Base-by-base conservation (phyloP, 1,140 invertebrate genomes). In the Pseudomyrmex gracilis region DNA sequence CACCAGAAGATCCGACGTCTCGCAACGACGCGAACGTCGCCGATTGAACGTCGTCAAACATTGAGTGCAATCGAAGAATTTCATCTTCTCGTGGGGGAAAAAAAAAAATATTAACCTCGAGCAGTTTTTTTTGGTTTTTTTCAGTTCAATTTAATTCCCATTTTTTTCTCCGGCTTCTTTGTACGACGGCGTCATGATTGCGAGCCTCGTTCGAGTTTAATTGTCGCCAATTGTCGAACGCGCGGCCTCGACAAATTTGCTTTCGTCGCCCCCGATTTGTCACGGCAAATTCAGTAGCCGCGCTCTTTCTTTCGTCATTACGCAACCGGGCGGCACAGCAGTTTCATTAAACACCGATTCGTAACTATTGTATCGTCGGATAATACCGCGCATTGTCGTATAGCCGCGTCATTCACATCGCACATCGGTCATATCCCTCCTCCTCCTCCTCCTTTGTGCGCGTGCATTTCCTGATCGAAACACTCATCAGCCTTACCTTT, bases 51-150 rank as follows among this genome's bases (percentile, higher is more conserved):
- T 77, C 2, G 74, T 63, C 2, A 94, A 64, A 71, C 94, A 94
- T 58, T 77, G 90, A 12, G 93, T 90, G 71, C 94, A 94, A 55
- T 86, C 73, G n/a, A 93, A 87, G 9, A 94, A 88, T 87, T 89
- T 93, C 94, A 94, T 94, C 24, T 89, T 90, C 9, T 90, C 9
- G 3, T 2, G 34, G 13, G 2, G 5, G 7, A 47, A 34, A 74
- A 34, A 47, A 34, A 74, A 67, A 61, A 12, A 10, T 74, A 4
- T 43, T 15, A 13, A 24, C 73, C 17, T 51, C 8, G 13, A 17
- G 15, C 34, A 22, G 43, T 5, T 55, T 73, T 49, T 15, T n/a
- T 53, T n/a, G n/a, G n/a, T n/a, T 43, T 70, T 55, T 12, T 20
- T 63, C 2, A 3, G 3, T 63, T 43, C n/a, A 2, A 34, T 49